phyloP scores from a whole-genome alignment of 2,797 vertebrate species.

The Artibeus jamaicensis region DNA sequence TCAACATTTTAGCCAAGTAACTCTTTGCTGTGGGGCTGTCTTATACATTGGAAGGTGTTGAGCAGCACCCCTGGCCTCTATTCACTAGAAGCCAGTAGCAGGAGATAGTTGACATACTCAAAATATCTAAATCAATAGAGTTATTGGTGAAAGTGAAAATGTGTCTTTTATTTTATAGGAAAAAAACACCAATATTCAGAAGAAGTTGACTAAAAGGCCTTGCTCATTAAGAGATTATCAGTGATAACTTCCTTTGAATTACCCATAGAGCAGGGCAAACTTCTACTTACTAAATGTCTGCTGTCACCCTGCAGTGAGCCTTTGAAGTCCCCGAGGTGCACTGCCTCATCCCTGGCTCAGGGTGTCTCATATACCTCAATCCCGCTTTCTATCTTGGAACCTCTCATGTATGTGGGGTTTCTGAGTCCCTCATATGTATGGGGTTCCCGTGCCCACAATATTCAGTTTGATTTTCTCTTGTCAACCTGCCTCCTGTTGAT shows the following conservation, averaged over 20 bases:
- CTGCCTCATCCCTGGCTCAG: not conserved
- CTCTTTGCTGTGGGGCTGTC: not conserved
- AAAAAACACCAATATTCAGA: not conserved
- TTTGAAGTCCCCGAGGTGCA: not conserved
- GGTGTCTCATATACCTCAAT: not conserved
- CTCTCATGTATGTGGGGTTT: not conserved
- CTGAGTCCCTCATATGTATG: not conserved
- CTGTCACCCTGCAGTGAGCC: not conserved
- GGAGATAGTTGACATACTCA: not conserved
- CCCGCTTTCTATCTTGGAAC: not conserved
- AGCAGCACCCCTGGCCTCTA: not conserved
- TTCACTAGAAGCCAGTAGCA: not conserved
- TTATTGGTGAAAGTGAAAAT: not conserved
- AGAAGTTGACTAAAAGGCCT: not conserved
- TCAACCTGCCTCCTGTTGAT: not conserved
- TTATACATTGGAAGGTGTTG: not conserved
- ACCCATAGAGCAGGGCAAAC: not conserved
- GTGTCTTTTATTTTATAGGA: not conserved
- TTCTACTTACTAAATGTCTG: not conserved
- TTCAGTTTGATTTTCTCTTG: not conserved
- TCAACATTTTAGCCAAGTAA: not conserved
- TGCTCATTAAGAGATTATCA: not conserved
- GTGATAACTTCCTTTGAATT: not conserved
- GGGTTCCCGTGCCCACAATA: not conserved
- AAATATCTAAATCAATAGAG: not conserved